Evolutionary conservation across 1,140 invertebrate species (phyloP).

Genomic region (Asobara japonica): DNA sequence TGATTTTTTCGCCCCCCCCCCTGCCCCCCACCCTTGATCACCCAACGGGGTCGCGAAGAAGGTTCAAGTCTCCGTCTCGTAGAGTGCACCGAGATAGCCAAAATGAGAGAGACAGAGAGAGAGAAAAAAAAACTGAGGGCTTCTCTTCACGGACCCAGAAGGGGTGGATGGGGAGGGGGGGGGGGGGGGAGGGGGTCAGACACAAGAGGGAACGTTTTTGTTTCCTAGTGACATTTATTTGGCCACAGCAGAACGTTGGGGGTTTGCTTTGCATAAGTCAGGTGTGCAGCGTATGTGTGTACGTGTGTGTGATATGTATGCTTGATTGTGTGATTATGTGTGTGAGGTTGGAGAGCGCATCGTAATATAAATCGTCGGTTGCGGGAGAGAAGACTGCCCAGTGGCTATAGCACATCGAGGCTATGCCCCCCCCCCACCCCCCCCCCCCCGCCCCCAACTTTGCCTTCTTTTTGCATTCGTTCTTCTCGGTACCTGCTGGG

Average conservation of each 20-base stretch:
- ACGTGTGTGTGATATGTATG: too few relatives aligned
- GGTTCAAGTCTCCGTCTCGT: not conserved
- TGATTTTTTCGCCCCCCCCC: constrained; percentile 38
- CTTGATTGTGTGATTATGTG: too few relatives aligned
- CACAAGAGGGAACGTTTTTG: constrained; percentile 59
- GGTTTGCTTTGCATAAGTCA: constrained; percentile 64
- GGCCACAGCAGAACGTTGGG: constrained; percentile 50
- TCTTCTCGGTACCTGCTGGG: constrained; percentile 38
- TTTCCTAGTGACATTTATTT: constrained; percentile 65
- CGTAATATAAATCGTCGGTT: constrained; percentile 62
- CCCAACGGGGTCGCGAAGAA: constrained; percentile 28
- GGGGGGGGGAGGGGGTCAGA: constrained; percentile 36
- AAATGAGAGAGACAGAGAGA: not conserved
- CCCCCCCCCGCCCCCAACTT: constrained; percentile 31
- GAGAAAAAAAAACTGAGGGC: constrained; percentile 5
- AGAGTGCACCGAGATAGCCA: too few relatives aligned
- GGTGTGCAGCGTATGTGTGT: constrained; percentile 53
- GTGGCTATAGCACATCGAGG: constrained; percentile 51
- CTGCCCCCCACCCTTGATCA: not conserved
- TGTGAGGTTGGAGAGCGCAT: constrained; percentile 44
- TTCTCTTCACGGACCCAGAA: too few relatives aligned
- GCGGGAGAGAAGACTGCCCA: constrained; percentile 55
- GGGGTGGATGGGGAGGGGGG: constrained; percentile 2
- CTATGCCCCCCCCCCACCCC: constrained; percentile 31
- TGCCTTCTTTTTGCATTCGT: constrained; percentile 32